phyloP scores from a whole-genome alignment of 2,888 invertebrate genomes.

The Acrobeloides nanus region DNA sequence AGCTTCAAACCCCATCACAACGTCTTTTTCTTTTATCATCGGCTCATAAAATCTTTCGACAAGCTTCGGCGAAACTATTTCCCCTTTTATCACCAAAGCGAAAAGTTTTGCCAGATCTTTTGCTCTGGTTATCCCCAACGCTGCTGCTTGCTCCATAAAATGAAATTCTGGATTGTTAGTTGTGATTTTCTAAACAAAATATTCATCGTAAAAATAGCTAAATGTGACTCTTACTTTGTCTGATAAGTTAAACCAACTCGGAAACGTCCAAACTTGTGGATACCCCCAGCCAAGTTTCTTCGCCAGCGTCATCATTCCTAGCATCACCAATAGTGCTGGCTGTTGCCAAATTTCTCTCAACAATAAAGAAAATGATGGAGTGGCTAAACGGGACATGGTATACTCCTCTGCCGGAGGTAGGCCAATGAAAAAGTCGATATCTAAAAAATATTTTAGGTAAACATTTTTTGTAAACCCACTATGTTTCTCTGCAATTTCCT shows the following conservation, averaged over 20 bases:
- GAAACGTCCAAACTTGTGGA: no score
- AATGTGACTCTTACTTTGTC: no score
- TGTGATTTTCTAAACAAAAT: no score
- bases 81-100: slow-evolving; percentile 41
- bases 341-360: slow-evolving; percentile 46
- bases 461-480: no score
- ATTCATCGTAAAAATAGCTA: no score
- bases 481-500: slow-evolving; percentile 44
- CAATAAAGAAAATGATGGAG: slow-evolving; percentile 34
- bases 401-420: slow-evolving; percentile 43
- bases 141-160: slow-evolving; percentile 48
- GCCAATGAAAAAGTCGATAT: slow-evolving; percentile 54
- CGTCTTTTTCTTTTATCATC: slow-evolving; percentile 36
- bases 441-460: no score
- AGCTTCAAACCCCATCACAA: no score
- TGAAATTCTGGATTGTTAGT: slow-evolving; percentile 50
- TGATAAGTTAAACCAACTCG: no score
- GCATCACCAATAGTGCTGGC: no score
- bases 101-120: slow-evolving; percentile 45
- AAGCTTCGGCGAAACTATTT: slow-evolving; percentile 34
- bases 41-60: slow-evolving; percentile 36
- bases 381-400: slow-evolving; percentile 47
- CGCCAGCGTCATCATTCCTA: no score
- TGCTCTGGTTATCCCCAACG: slow-evolving; percentile 48
- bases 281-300: no score